Evolutionary conservation across 1,140 invertebrate genomes (phyloP).

Genomic region (Andrena cerasifolii): DNA sequence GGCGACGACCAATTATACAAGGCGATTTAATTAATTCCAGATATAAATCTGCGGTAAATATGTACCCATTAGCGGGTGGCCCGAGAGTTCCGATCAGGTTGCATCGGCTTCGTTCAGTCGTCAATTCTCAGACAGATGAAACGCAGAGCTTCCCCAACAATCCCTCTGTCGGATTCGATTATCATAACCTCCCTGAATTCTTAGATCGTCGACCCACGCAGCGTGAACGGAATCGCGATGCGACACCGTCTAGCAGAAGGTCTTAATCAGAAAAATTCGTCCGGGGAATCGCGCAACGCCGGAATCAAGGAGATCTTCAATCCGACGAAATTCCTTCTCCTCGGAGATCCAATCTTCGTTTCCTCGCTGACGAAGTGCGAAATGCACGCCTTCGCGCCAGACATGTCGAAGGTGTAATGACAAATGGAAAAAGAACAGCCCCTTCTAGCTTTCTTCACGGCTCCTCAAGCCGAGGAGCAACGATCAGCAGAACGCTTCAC

Average conservation of each 20-base stretch:
- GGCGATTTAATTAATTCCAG: slow-evolving; percentile 30
- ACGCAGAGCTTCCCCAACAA: no score
- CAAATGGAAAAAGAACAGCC: slow-evolving; percentile 8
- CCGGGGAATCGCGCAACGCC: not conserved
- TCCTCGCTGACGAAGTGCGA: not conserved
- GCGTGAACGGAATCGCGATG: not conserved
- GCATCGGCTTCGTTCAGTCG: not conserved
- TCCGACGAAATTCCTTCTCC: not conserved
- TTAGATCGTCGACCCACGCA: not conserved
- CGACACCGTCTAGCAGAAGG: no score
- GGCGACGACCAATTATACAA: slow-evolving; percentile 18
- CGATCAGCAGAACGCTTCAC: slow-evolving; percentile 13
- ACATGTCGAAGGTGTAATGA: not conserved
- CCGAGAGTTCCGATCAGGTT: not conserved
- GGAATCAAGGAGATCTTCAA: not conserved
- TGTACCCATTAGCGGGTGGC: slow-evolving; percentile 10
- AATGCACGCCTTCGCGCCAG: not conserved
- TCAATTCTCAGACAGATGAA: no score
- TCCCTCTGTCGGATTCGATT: not conserved
- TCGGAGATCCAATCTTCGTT: not conserved
- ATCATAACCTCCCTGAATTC: not conserved
- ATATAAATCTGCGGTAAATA: slow-evolving; percentile 26
- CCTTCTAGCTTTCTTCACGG: not conserved
- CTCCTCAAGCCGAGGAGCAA: slow-evolving; percentile 4
- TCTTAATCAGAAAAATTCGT: not conserved